Evolutionary conservation across 2,888 invertebrate species (phyloP), one percentile per base, ranked within the genome.

Genomic region (Caenorhabditis afra): DNA sequence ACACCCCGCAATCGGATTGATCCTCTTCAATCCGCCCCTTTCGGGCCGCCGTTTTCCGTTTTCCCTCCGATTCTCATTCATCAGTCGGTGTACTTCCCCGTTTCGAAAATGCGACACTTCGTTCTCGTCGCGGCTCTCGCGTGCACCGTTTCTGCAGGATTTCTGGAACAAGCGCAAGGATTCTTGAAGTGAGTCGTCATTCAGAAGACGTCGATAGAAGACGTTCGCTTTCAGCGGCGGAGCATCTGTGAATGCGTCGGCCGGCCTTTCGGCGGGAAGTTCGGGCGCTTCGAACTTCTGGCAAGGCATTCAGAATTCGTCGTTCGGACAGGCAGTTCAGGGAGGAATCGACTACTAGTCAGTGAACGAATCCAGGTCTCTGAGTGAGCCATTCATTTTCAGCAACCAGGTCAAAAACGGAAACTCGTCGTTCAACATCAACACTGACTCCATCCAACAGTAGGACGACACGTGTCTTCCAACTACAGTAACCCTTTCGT

Each of bases 311-410:
- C 66, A 75, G 47, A 75, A 75, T 52, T 66, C 74, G 4, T 75
- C 74, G 4, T 75, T 75, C 39, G 74, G 74, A 12, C 74, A 75
- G 53, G 53, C 65, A 16, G 66, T 65, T 8, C 45, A 45, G n/a
- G 55, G 41, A 12, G 65, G 74, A 61, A 49, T 67, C 16, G 41
- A 66, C 16, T 45, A 35, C 22, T 74, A 52, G 74, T 74, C 18
- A 23, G 65, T 18, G 16, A 41, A 7, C 29, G 29, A 7, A 29
- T 5, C 3, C 18, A 18, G n/a, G 3, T 10, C 35, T 35, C 29
- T 23, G 57, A 37, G 16, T 35, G 29, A 57, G 3, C 8, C 16
- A 57, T 7, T 41, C n/a, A n/a, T 44, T 75, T 75, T 53, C 55
- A 75, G 74, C 22, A 61, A 61, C 29, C 53, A 75, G 35, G 29